Base-by-base conservation (phyloP, 2,113 vertebrate species). In the Xiphophorus couchianus region DNA sequence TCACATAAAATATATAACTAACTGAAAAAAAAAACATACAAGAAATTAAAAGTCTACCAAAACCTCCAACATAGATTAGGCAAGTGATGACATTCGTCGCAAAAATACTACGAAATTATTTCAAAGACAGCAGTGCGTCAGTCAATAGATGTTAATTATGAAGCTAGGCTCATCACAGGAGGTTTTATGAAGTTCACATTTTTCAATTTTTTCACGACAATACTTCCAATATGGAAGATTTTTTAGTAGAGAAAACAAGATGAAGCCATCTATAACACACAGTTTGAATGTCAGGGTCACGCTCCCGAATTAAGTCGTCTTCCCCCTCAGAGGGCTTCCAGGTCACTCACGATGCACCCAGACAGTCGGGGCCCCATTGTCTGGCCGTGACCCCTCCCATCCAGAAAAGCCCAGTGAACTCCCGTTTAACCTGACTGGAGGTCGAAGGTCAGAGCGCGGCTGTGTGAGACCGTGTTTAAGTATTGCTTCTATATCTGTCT, bases 281-380 rank as follows among this genome's bases (percentile, higher is more conserved):
- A 58, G 51, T 58, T 58, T 73, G 15, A 22, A 15, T 35, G 22
- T 33, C 15, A 67, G 65, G 22, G 37, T 44, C 39, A 66, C 42
- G 6, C n/a, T 39, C 65, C 64, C 60, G 27, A 12, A 83, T 60
- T 73, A 76, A 83, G 42, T 29, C 30, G n/a, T 69, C 25, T 39
- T 60, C 62, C 76, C 37, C 75, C 82, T 78, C 72, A 70, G 81
- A 82, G 83, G 82, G 83, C 73, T 82, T 80, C 69, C 68, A 82
- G 82, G 83, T 82, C 83, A 73, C 1, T 37, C 33, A 64, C 31
- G 14, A 42, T 62, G 78, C 35, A 79, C 71, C 60, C 62, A 72
- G 84, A 78, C 73, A n/a, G 65, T 67, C 71, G 66, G 48, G 76
- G 72, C 28, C 67, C 91, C 60, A 93, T 93, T 93, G 91, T 93